Conservation (phyloP, 2,888 invertebrate genomes). For the Unio delphinus region DNA sequence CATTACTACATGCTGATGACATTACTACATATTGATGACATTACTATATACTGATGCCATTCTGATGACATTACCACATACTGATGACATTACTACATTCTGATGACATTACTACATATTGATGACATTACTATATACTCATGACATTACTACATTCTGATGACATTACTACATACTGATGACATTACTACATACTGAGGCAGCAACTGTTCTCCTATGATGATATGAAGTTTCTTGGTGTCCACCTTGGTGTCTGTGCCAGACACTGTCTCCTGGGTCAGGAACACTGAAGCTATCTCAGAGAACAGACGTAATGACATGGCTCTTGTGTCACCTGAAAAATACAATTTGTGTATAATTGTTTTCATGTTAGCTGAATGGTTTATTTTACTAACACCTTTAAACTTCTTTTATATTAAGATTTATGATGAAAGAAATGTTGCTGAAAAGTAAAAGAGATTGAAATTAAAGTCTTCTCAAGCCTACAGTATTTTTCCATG, state of each 20-base stretch:
- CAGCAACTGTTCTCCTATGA: conserved; percentile 62
- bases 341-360: not conserved
- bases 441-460: no score
- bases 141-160: no score
- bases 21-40: no score
- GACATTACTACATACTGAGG: conserved; percentile 61
- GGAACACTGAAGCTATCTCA: conserved; percentile 64
- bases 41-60: no score
- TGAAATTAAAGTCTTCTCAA: no score
- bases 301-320: conserved; percentile 65
- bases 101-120: no score
- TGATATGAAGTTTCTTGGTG: conserved; percentile 53
- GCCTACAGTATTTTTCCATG: no score
- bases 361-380: not conserved
- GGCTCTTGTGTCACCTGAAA: conserved; percentile 62
- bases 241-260: conserved; percentile 40
- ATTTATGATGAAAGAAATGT: not conserved
- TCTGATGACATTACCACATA: no score
- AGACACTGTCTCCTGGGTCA: conserved; percentile 55
- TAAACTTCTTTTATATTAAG: not conserved
- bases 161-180: no score
- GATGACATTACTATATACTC: no score
- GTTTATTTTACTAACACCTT: not conserved
- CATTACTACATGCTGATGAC: no score
- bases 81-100: no score